Evolutionary conservation across 2,888 invertebrate species (phyloP).

Genomic region (Plebejus anna): DNA sequence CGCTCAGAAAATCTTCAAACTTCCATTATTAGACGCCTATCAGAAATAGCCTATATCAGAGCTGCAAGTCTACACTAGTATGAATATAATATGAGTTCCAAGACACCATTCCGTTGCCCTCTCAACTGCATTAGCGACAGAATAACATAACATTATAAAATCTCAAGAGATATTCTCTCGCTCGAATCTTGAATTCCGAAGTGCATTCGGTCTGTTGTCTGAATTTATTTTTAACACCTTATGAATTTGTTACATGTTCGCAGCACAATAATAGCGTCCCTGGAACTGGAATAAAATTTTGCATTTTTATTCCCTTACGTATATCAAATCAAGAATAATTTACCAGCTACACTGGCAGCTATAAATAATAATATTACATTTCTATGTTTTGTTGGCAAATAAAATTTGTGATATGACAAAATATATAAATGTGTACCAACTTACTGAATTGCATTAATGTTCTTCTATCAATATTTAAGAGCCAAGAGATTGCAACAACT

Average conservation of each 20-base stretch:
- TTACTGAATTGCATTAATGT: background rate
- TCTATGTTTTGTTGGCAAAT: background rate
- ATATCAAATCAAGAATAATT: background rate
- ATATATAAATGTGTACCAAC: too few species aligned
- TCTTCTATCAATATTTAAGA: background rate
- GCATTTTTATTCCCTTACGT: background rate
- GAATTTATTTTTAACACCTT: conserved; percentile 27
- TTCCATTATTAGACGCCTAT: background rate
- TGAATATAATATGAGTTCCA: conserved; percentile 16
- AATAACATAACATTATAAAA: conserved; percentile 36
- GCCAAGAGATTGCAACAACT: background rate
- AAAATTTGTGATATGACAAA: background rate
- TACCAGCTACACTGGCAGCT: background rate
- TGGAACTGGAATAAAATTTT: background rate
- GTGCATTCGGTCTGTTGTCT: conserved; percentile 23
- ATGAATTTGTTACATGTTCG: conserved; percentile 19
- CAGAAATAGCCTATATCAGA: background rate
- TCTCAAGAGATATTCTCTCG: conserved; percentile 29
- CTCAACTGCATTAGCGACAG: conserved; percentile 33
- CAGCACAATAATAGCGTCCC: background rate
- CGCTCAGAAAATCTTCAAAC: background rate
- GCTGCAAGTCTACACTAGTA: background rate
- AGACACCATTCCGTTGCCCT: conserved; percentile 14
- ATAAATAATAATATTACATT: background rate
- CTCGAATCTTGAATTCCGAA: conserved; percentile 24